Evolutionary conservation across 2,888 invertebrate genomes (phyloP).

Genomic region (Ophion slaviceki): DNA sequence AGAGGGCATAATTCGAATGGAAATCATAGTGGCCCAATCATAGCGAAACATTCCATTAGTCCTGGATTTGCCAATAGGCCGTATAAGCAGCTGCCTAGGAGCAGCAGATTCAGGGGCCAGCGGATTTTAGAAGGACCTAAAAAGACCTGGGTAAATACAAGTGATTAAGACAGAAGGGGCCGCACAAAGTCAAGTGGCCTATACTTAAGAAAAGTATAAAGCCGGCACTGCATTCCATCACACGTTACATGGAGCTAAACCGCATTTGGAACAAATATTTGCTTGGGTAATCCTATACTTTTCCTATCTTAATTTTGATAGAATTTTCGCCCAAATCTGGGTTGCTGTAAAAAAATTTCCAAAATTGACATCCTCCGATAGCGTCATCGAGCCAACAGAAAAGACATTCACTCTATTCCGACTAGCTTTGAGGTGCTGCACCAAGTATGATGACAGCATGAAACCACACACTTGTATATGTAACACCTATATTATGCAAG

Average conservation of each 20-base stretch:
- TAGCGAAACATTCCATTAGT: background rate
- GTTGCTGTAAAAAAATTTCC: slow-evolving; percentile 6
- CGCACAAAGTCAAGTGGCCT: no score
- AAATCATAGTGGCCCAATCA: background rate
- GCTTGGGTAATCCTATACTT: background rate
- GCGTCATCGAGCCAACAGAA: slow-evolving; percentile 35
- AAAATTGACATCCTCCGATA: slow-evolving; percentile 11
- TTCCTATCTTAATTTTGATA: background rate
- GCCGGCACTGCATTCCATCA: background rate
- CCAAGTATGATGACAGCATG: background rate
- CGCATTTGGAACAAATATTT: slow-evolving; percentile 7
- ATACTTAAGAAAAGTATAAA: no score
- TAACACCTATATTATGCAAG: background rate
- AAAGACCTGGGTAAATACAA: no score
- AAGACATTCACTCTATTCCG: slow-evolving; percentile 20
- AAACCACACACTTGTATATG: background rate
- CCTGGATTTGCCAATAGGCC: no score
- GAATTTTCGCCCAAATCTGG: background rate
- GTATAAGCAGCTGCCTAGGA: no score
- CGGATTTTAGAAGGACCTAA: no score
- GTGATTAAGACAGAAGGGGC: no score
- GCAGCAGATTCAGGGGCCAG: no score
- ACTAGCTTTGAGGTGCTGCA: slow-evolving; percentile 1
- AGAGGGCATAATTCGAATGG: background rate
- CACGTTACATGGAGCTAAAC: background rate